These are phyloP conservation scores for Etheostoma perlongum DNA, from an alignment of 2,797 vertebrate genomes.

Conservation along the genomic window DNA sequence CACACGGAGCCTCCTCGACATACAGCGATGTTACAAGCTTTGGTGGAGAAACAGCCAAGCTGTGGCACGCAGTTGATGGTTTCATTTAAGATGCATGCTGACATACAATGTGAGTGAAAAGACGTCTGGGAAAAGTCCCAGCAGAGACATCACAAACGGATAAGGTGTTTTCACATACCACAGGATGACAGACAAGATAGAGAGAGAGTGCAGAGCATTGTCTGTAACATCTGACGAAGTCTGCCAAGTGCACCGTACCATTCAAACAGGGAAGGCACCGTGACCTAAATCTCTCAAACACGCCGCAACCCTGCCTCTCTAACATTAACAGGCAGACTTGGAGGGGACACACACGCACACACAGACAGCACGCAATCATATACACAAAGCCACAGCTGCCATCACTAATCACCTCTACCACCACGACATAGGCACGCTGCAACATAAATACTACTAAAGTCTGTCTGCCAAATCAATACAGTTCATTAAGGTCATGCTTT, in stretches of 20 bases:
- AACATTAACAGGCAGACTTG: conserved; percentile 27
- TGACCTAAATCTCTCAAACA: conserved; percentile 73
- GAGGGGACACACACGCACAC: not conserved
- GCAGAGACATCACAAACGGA: conserved; percentile 46
- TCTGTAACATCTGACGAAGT: conserved; percentile 49
- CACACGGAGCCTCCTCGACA: conserved; percentile 27
- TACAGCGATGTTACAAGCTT: not conserved
- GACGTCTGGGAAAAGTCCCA: conserved; percentile 53
- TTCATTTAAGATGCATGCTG: conserved; percentile 54
- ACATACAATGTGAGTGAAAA: conserved; percentile 20
- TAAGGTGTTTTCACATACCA: conserved; percentile 58
- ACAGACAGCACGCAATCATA: conserved; percentile 3
- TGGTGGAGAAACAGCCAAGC: conserved; percentile 1
- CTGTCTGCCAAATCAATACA: conserved; percentile 33
- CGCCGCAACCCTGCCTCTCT: conserved; percentile 11
- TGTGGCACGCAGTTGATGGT: conserved; percentile 35
- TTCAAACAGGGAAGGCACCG: conserved; percentile 59
- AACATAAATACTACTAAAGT: conserved; percentile 8
- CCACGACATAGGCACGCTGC: not conserved
- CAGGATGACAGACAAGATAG: conserved; percentile 54
- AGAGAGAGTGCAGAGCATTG: not conserved
- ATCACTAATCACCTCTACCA: not conserved
- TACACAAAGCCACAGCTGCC: not conserved
- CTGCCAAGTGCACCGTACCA: conserved; percentile 62
- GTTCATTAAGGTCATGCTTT: conserved; percentile 33